Base-by-base conservation (phyloP, 1,140 invertebrate species). In the Ceratina japonica region DNA sequence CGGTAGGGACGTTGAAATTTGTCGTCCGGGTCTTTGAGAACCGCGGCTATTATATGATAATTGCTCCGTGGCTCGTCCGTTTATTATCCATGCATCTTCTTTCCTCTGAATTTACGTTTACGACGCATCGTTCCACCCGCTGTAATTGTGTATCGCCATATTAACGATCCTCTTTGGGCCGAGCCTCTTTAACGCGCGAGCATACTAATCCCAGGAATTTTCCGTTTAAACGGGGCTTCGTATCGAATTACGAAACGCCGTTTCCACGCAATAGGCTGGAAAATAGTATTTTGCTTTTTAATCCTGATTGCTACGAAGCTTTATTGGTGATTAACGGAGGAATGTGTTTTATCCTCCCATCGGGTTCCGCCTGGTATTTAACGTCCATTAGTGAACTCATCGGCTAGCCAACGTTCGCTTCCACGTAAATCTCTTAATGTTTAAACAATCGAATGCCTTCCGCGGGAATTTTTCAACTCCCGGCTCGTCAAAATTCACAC, bases 1-100 rank as follows among this genome's bases (percentile, higher is more conserved):
- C 24, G 8, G 12, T 54, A n/a, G 5, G 52, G 18, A 52, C 56
- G n/a, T 61, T 61, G 22, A 61, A 76, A 76, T 76, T 76, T 76
- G 75, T 76, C 75, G 51, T 70, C 54, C 70, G 22, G 58, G 44
- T 22, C 44, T 7, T 27, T 22, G 65, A 22, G 65, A 76, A 70
- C 15, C 18, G 65, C 37, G 56, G 56, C 75, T 54, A 70, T 76
- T 76, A 70, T 76, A 62, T 70, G 75, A 76, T 76, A 76, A 76
- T 76, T 70, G 24, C 44, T 7, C n/a, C 5, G 37, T 10, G 22
- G 49, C n/a, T 56, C 22, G 75, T 37, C 64, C 51, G 44, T 75
- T 75, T 70, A 70, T 76, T 76, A 76, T 76, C 69, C 75, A 76
- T 61, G 56, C 65, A 18, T 61, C 54, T 68, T 59, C 64, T 66